Conservation (phyloP, 1,140 invertebrate species). For the Arctopsyche grandis region DNA sequence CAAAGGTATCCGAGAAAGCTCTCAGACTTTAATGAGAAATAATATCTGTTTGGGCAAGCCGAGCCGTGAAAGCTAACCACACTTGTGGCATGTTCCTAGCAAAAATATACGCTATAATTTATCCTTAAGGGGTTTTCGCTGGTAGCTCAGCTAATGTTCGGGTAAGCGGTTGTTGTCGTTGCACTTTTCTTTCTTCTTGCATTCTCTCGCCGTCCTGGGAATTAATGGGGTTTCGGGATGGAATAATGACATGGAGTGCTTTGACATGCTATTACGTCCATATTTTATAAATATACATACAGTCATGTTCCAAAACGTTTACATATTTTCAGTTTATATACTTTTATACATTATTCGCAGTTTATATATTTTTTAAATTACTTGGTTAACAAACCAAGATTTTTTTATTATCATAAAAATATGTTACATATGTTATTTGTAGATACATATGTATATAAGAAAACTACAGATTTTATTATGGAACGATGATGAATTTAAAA, state of each 20-base stretch:
- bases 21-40: conserved; percentile 47
- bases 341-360: no score
- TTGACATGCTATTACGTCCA: neutral
- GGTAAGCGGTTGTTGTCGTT: conserved; percentile 34
- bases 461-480: no score
- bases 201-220: neutral
- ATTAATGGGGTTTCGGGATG: neutral
- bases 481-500: no score
- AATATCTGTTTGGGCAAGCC: conserved; percentile 42
- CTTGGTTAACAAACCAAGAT: no score
- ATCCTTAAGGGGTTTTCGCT: conserved; percentile 39
- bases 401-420: no score
- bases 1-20: conserved; percentile 48
- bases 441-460: no score
- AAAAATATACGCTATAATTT: conserved; percentile 38
- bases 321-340: no score
- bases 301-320: no score
- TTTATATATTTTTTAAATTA: no score
- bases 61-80: conserved; percentile 39
- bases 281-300: no score
- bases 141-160: conserved; percentile 29
- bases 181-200: neutral
- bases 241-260: neutral
- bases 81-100: conserved; percentile 36
- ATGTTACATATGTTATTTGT: no score